Base-by-base conservation (phyloP, 2,113 vertebrate species). In the Leuciscus idus region DNA sequence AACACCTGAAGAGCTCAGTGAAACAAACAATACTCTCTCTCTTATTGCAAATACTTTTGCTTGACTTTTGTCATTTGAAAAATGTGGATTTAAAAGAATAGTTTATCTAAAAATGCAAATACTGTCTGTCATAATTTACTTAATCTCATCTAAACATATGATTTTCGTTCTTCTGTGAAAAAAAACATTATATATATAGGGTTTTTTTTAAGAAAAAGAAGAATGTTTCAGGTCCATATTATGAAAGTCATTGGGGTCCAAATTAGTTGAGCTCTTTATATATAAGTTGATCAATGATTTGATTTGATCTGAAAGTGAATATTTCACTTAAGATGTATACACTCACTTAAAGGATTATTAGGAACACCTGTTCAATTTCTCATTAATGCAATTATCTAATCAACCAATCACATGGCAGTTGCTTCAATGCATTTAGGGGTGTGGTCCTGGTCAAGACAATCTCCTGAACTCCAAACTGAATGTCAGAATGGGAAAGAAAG, bases 1-100 rank as follows among this genome's bases (percentile, higher is more conserved):
- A 84, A 48, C 46, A 86, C 43, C 84, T 39, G 46, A 77, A 57
- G 68, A 87, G 39, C 36, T 52, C 61, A 68, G 83, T 30, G 11
- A 30, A 30, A 68, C 76, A 57, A 59, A 15, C 52, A 64, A 17
- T 39, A 8, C 11, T 21, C n/a, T 46, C 5, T 21, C 30, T 26
- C 57, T 72, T 62, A n/a, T 8, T 21, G 6, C 84, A 28, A 36
- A 70, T 4, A 30, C 19, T 13, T n/a, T 43, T 43, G 43, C 43
- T 43, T 9, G 43, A 36, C 13, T 36, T 26, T 70, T n/a, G 26
- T 30, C 4, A 33, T 33, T 26, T 26, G 5, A 74, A 48, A 39
- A 26, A 5, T 50, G 6, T n/a, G 70, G 4, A 12, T 7, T 43
- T 43, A 10, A 43, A 73, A 39, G 21, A 21, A 43, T 36, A 19